Percentiles rank a stretch among this genome's conserved stretches.
Conservation (phyloP, 2,888 invertebrate species). For the Tenthredo notha region DNA sequence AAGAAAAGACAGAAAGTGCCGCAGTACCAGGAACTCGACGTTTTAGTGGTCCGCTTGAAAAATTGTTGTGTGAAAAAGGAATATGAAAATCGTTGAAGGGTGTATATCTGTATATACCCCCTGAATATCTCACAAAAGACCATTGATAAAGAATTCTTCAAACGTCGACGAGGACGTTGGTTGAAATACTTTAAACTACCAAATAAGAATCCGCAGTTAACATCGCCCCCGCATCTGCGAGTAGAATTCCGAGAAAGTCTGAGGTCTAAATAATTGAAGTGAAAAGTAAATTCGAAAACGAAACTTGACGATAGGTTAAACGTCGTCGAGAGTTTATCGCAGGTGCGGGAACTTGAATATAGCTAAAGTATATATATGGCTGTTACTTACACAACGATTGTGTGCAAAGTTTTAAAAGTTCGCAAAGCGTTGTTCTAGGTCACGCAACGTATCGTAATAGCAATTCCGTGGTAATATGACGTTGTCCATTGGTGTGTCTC, state of each 20-base stretch:
- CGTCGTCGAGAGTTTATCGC: not conserved
- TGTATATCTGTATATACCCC: not conserved
- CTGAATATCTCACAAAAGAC: not conserved
- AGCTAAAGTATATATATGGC: not conserved
- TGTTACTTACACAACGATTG: not conserved
- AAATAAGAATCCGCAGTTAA: not conserved
- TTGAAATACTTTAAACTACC: not conserved
- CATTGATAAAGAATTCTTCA: not conserved
- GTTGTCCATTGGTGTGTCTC: conserved; percentile 74
- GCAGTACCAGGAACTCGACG: not conserved
- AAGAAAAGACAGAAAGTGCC: not conserved
- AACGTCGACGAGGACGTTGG: not conserved
- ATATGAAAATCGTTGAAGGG: not conserved
- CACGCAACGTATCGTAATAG: conserved; percentile 58
- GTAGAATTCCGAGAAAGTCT: not conserved
- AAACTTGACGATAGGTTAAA: not conserved
- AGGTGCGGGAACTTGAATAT: not conserved
- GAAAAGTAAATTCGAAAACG: not conserved
- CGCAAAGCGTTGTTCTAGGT: conserved; percentile 37
- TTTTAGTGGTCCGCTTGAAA: not conserved
- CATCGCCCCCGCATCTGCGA: not conserved
- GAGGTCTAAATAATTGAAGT: not conserved
- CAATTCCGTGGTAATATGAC: conserved; percentile 71
- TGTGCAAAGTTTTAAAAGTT: conserved; percentile 14
- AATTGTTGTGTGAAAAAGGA: not conserved